Evolutionary conservation across 2,797 vertebrate species (phyloP).

Genomic region (Diceros bicornis): DNA sequence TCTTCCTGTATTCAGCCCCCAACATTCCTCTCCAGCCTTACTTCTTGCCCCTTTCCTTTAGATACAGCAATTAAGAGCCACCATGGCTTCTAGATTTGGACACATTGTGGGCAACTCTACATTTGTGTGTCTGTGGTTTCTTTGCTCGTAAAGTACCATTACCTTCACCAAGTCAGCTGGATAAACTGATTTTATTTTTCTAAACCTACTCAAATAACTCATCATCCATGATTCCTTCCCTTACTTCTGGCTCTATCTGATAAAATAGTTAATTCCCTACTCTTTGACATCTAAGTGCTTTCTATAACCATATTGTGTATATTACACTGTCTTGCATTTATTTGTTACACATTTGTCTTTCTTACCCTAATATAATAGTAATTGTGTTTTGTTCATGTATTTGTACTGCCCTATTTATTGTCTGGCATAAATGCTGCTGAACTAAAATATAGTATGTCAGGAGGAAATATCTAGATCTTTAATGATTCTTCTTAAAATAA

Average conservation of each 20-base stretch:
- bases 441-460: neutral
- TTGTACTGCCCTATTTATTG: neutral
- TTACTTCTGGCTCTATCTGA: neutral
- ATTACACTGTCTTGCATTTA: neutral
- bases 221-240: neutral
- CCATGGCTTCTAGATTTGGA: neutral
- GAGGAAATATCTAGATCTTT: neutral
- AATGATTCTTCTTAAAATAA: neutral
- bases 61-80: neutral
- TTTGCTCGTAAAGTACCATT: neutral
- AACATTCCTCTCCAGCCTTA: neutral
- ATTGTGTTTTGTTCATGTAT: neutral
- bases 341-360: neutral
- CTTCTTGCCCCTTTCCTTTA: neutral
- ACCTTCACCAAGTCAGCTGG: neutral
- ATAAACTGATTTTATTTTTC: conserved; percentile 12
- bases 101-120: neutral
- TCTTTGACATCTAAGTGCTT: neutral
- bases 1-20: neutral
- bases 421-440: neutral
- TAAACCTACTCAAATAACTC: neutral
- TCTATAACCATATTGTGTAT: neutral
- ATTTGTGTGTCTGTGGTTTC: neutral
- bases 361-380: neutral
- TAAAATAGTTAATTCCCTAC: neutral